phyloP scores from a whole-genome alignment of 37 sponge, comb jelly and placozoan species.

The Bolinopsis microptera region DNA sequence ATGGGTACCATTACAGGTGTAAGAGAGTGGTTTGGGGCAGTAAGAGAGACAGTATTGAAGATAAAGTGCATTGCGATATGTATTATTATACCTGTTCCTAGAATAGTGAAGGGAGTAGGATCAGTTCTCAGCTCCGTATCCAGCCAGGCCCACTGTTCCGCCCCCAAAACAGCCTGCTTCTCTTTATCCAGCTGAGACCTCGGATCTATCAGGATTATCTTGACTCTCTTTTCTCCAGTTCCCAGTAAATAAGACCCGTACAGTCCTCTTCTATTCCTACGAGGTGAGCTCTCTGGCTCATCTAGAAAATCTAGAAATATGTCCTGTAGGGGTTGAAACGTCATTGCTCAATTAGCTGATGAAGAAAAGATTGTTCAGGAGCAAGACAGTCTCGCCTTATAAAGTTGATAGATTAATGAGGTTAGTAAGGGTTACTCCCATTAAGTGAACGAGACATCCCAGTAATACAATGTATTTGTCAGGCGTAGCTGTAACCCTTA shows the following conservation, averaged over 20 bases:
- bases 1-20: too few species aligned
- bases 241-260: conserved; percentile 56
- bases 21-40: too few species aligned
- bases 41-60: too few species aligned
- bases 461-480: background rate
- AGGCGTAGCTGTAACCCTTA: too few species aligned
- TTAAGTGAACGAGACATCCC: background rate
- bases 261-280: background rate
- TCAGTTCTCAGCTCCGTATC: conserved; percentile 24
- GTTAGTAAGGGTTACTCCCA: background rate
- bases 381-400: too few species aligned
- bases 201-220: conserved; percentile 44
- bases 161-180: background rate
- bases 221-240: conserved; percentile 1
- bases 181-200: conserved; percentile 8
- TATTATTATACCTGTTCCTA: conserved; percentile 32
- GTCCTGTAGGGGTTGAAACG: conserved; percentile 17
- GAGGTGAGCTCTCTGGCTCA: conserved; percentile 28
- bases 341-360: too few species aligned
- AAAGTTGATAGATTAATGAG: background rate
- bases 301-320: conserved; percentile 58
- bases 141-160: conserved; percentile 65
- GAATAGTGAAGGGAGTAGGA: conserved; percentile 14
- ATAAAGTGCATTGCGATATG: too few species aligned
- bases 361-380: too few species aligned